Evolutionary conservation across 2,888 invertebrate species (phyloP), one percentile per base, ranked within the genome.

Genomic region (Erebia epiphron): DNA sequence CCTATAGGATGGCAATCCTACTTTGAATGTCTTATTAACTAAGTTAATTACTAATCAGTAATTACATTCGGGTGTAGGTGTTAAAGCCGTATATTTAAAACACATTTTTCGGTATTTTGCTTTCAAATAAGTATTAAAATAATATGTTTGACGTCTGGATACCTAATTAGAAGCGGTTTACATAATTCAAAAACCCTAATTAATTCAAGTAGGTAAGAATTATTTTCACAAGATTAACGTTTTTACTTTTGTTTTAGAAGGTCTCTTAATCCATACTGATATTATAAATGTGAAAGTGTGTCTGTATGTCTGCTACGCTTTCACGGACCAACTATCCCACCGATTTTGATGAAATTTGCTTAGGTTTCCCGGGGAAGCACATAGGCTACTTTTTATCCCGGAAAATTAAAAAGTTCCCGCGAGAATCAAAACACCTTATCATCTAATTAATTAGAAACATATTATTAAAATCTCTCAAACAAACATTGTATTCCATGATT

Each of bases 41-140:
- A 13, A 62, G 61, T 35, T 35, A 35, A 35, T 35, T 35, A 46
- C 2, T 13, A 46, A 46, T 46, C 13, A 46, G 21, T 62, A 49
- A 62, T 49, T 43, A 61, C 18, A 46, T 61, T 62, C 62, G 11
- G 21, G 21, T 35, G 64, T 16, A 35, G 63, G 64, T 64, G 64
- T 52, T 64, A 64, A 65, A 65, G 16, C 65, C 43, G 43, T 54
- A 43, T 14, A 65, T 18, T n/a, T 65, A 65, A 49, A 49, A 56
- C 65, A 54, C 13, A 65, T 65, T 65, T 65, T 65, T 43, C 65
- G 65, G 65, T 65, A 56, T 65, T 65, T 65, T 65, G 26, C 52
- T 52, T 54, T 64, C 1, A 54, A 41, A 52, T 56, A 16, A 41
- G 26, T 26, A 63, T 63, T 63, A 43, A 56, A 56, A 56, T 54